These are phyloP conservation scores for Ditylenchus dipsaci DNA, from an alignment of 1,140 invertebrate species.

Conservation along the genomic window DNA sequence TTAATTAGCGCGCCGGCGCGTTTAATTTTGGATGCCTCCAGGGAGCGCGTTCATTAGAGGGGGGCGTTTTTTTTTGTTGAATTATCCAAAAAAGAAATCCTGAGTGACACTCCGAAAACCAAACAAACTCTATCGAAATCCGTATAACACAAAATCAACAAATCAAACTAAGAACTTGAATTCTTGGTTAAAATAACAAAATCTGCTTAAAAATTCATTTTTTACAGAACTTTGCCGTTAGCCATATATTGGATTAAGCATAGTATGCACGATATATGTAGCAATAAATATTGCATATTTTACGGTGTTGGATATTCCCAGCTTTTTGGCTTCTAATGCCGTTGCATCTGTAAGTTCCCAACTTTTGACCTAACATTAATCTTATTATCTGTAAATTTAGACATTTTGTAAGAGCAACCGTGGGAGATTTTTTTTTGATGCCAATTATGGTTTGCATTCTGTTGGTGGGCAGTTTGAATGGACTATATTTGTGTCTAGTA, in stretches of 20 bases:
- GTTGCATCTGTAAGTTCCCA: conserved; percentile 33
- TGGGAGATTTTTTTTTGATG: conserved; percentile 45
- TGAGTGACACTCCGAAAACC: too few relatives aligned
- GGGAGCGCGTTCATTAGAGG: too few relatives aligned
- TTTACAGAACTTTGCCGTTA: conserved; percentile 38
- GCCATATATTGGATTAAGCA: conserved; percentile 44
- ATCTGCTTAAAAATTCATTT: too few relatives aligned
- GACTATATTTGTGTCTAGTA: not conserved
- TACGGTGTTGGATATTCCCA: conserved; percentile 27
- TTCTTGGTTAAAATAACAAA: too few relatives aligned
- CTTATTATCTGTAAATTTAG: conserved; percentile 8
- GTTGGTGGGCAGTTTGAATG: conserved; percentile 33
- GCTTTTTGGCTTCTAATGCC: conserved; percentile 34
- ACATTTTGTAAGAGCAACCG: conserved; percentile 47
- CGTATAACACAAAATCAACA: too few relatives aligned
- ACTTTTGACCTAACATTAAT: not conserved
- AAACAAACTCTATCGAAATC: too few relatives aligned
- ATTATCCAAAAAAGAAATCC: too few relatives aligned
- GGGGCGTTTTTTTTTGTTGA: too few relatives aligned
- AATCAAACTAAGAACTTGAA: too few relatives aligned
- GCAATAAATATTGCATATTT: conserved; percentile 46
- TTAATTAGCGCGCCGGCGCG: too few relatives aligned
- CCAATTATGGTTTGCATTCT: conserved; percentile 51
- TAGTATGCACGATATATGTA: conserved; percentile 43
- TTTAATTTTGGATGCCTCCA: too few relatives aligned